Evolutionary conservation across 2,888 invertebrate species (phyloP).

Genomic region (Gymnocheta viridis): DNA sequence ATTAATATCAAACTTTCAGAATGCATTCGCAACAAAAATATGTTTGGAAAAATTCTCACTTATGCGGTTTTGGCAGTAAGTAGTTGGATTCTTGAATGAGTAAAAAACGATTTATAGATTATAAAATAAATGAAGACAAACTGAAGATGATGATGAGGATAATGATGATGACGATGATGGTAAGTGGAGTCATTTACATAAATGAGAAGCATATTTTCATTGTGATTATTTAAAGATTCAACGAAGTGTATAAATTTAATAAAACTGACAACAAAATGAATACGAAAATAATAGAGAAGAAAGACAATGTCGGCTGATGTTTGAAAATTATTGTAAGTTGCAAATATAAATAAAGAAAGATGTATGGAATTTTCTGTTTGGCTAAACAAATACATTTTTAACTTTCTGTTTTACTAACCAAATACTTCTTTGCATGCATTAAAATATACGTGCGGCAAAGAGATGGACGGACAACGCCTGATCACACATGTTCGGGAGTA

Average conservation of each 20-base stretch:
- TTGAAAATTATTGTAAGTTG: not conserved
- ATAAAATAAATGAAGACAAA: constrained; percentile 6
- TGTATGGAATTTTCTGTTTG: not conserved
- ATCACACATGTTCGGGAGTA: not conserved
- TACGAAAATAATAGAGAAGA: not conserved
- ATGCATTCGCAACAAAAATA: not conserved
- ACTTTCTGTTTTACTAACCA: not conserved
- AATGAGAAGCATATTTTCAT: constrained; percentile 52
- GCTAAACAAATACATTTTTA: not conserved
- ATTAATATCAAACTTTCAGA: not conserved
- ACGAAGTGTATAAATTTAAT: constrained; percentile 59
- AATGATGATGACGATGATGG: not conserved
- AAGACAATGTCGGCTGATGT: not conserved
- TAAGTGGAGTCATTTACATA: constrained; percentile 32
- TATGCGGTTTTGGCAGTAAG: not conserved
- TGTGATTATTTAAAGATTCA: constrained; percentile 54
- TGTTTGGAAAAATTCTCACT: not conserved
- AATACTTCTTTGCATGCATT: not conserved
- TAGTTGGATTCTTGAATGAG: not conserved
- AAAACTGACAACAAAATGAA: constrained; percentile 29
- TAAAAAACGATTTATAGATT: not conserved
- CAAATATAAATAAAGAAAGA: not conserved
- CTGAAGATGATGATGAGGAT: not conserved
- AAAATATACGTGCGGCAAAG: too few species aligned
- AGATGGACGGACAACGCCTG: not conserved